Conservation (phyloP, 1,140 invertebrate species). For the Matsumurasca onukii region DNA sequence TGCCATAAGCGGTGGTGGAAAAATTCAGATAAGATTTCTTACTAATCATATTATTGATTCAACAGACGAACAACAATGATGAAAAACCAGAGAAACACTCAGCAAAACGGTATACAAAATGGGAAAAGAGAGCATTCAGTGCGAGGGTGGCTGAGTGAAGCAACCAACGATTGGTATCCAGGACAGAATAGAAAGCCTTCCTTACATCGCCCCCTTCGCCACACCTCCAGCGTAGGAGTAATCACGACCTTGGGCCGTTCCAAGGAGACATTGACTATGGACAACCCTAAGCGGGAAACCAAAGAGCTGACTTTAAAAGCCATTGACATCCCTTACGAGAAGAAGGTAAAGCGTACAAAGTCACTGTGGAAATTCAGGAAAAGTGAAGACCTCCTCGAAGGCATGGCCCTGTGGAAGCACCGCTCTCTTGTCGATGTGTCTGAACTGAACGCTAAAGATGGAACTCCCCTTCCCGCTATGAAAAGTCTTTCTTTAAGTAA, state of each 20-base stretch:
- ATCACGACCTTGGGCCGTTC: slow-evolving; percentile 35
- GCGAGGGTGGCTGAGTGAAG: slow-evolving; percentile 51
- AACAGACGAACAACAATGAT: slow-evolving; percentile 31
- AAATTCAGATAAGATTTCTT: slow-evolving; percentile 26
- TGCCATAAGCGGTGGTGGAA: slow-evolving; percentile 10
- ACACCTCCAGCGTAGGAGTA: slow-evolving; percentile 40
- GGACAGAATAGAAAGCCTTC: slow-evolving; percentile 40
- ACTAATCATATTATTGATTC: slow-evolving; percentile 34
- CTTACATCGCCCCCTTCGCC: slow-evolving; percentile 34
- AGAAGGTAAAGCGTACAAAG: slow-evolving; percentile 71
- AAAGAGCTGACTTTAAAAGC: slow-evolving; percentile 44
- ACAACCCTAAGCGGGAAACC: slow-evolving; percentile 53
- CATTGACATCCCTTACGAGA: slow-evolving; percentile 39
- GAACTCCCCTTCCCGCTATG: slow-evolving; percentile 48
- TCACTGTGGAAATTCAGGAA: slow-evolving; percentile 77
- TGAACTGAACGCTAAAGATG: slow-evolving; percentile 47
- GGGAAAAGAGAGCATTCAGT: slow-evolving; percentile 45
- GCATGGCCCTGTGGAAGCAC: slow-evolving; percentile 83
- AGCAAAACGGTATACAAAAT: slow-evolving; percentile 18
- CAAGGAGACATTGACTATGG: slow-evolving; percentile 38
- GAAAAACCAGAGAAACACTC: slow-evolving; percentile 30
- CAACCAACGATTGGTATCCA: slow-evolving; percentile 42
- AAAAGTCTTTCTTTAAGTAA: slow-evolving; percentile 50
- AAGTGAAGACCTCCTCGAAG: slow-evolving; percentile 70
- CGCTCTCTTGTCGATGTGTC: slow-evolving; percentile 73